A percentile compares a stretch with the other conserved stretches of the same genome.
Evolutionary conservation across 2,888 invertebrate species (phyloP).

Genomic region (Phortica magna): DNA sequence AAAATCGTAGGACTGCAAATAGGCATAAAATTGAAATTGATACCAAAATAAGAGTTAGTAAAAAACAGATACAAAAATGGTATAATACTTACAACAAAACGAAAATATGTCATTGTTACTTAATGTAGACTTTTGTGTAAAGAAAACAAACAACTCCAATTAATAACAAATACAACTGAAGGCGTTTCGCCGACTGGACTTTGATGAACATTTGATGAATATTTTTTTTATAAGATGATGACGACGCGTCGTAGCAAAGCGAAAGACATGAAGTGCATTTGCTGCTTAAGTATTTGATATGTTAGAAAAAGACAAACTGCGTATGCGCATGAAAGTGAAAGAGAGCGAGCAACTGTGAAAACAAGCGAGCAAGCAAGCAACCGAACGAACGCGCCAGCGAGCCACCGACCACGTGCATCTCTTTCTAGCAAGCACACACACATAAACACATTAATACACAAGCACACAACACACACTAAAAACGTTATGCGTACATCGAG

Average conservation of each 20-base stretch:
- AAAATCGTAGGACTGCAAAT: conserved; percentile 32
- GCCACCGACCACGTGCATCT: no score
- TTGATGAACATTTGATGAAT: neutral
- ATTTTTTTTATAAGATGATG: neutral
- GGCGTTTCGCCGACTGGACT: neutral
- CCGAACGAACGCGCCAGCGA: no score
- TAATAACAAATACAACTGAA: neutral
- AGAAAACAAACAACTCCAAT: conserved; percentile 10
- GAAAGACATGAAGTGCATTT: no score
- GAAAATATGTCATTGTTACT: neutral
- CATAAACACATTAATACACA: no score
- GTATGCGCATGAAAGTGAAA: neutral
- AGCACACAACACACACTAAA: no score
- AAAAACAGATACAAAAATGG: conserved; percentile 19
- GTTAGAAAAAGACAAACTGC: neutral
- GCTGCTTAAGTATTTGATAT: neutral
- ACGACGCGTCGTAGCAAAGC: no score
- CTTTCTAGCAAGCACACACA: no score
- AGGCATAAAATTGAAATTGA: conserved; percentile 32
- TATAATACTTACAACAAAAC: conserved; percentile 33
- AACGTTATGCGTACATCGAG: neutral
- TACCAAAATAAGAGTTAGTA: conserved; percentile 15
- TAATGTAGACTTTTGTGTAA: neutral
- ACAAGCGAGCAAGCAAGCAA: no score
- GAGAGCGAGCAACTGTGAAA: neutral